These are phyloP conservation scores for Mixornis gularis DNA, from an alignment of 2,113 vertebrate genomes.

Conservation along the genomic window DNA sequence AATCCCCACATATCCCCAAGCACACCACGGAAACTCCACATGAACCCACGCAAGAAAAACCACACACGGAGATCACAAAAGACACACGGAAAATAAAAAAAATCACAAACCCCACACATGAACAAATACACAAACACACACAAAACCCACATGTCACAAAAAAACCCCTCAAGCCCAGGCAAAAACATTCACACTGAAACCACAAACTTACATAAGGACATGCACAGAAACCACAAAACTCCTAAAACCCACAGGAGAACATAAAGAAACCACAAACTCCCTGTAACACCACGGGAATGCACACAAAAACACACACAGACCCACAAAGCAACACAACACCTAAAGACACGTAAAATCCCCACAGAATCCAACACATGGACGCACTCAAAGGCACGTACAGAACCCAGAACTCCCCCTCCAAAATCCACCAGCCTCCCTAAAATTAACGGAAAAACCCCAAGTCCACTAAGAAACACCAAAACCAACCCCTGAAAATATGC, in stretches of 20 bases:
- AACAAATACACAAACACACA: background rate
- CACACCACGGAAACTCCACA: background rate
- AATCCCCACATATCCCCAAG: background rate
- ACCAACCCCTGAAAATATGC: accelerated
- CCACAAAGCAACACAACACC: background rate
- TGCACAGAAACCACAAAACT: background rate
- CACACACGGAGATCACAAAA: background rate
- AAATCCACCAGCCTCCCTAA: background rate
- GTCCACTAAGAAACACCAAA: background rate
- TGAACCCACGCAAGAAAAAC: accelerated
- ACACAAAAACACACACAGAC: background rate
- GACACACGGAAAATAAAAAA: background rate
- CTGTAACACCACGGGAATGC: accelerated
- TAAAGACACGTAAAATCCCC: background rate
- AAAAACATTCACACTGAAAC: background rate
- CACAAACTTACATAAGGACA: background rate
- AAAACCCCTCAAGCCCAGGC: background rate
- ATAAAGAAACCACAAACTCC: background rate
- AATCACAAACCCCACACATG: background rate
- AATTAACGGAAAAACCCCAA: background rate
- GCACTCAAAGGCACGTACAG: background rate
- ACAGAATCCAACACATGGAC: background rate
- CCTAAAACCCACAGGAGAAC: background rate
- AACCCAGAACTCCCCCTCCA: accelerated
- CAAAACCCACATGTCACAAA: background rate